phyloP scores from a whole-genome alignment of 2,797 vertebrate species.

The Linurgus olivaceus region DNA sequence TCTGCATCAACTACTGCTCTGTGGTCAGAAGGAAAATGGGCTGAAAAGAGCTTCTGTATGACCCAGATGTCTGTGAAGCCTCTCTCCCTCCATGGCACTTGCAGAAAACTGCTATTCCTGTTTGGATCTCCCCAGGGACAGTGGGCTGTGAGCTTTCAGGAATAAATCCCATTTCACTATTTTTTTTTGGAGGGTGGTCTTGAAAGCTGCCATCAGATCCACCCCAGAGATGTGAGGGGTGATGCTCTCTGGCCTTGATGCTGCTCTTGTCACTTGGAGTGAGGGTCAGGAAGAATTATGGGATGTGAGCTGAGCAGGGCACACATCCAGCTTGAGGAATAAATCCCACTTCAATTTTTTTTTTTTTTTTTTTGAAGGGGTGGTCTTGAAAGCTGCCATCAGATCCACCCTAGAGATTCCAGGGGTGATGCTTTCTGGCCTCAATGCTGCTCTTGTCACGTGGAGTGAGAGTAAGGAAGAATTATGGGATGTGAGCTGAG shows the following conservation, averaged over 20 bases:
- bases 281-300: background rate
- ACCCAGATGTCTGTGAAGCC: background rate
- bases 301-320: background rate
- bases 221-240: background rate
- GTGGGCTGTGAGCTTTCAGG: background rate
- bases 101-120: background rate
- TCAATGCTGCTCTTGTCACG: background rate
- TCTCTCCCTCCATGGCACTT: background rate
- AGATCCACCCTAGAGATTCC: background rate
- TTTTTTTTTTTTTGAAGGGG: background rate
- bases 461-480: background rate
- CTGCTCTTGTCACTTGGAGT: background rate
- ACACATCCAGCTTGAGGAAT: background rate
- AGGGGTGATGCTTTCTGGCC: background rate
- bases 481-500: background rate
- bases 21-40: background rate
- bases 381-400: background rate
- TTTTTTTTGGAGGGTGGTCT: background rate
- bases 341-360: background rate
- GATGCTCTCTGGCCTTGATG: background rate
- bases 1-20: background rate
- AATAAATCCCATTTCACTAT: background rate
- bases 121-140: background rate
- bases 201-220: background rate
- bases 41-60: background rate